A percentile compares a stretch with the other conserved stretches of the same genome.
Evolutionary conservation across 2,888 invertebrate species (phyloP).

Genomic region (Cyclophora punctaria): DNA sequence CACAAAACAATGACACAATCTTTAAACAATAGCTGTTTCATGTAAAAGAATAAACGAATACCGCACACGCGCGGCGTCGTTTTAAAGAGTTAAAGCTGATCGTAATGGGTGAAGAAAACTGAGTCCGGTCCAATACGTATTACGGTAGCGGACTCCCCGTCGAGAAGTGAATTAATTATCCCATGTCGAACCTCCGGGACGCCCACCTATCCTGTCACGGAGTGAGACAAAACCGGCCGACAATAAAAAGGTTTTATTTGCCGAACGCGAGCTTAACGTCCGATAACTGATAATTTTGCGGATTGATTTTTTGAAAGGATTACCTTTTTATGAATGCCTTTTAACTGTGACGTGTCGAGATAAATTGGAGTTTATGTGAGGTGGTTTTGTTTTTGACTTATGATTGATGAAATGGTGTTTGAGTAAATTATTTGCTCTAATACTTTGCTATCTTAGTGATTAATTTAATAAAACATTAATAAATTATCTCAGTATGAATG

Average conservation of each 20-base stretch:
- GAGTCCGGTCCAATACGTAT: conserved; percentile 16
- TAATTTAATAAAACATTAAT: no score
- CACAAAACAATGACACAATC: no score
- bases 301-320: not conserved
- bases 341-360: not conserved
- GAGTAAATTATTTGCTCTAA: no score
- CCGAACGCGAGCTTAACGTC: not conserved
- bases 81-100: not conserved
- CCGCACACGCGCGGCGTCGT: not conserved
- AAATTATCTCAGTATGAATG: no score
- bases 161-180: conserved; percentile 29
- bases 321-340: not conserved
- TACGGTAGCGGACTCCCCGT: conserved; percentile 23
- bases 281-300: not conserved
- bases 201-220: conserved; percentile 26
- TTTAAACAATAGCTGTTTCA: no score
- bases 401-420: no score
- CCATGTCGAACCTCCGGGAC: conserved; percentile 16
- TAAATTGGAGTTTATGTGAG: not conserved
- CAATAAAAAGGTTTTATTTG: not conserved
- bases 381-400: not conserved
- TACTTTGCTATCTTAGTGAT: no score
- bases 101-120: not conserved
- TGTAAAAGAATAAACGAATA: no score
- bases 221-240: conserved; percentile 12